Base-by-base conservation (phyloP, 2,888 invertebrate species). In the Brachynemurus nebulosus region DNA sequence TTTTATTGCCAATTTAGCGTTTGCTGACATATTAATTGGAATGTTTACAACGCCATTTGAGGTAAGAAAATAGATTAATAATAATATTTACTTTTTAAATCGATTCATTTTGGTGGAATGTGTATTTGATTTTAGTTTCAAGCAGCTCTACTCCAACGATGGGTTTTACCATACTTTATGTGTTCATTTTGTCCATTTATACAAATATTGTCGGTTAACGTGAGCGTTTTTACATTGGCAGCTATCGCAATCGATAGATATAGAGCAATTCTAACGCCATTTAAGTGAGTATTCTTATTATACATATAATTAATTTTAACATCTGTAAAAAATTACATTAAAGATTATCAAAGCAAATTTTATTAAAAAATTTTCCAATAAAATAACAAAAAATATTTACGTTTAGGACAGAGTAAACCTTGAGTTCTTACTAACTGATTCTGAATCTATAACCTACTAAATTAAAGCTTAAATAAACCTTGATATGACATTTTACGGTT, bases 171-270 rank as follows among this genome's bases (percentile, higher is more conserved):
- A 0, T 69, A 78, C 57, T 84, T 89, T 60, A 83, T 91, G 80
- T 91, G 91, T 60, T 77, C 84, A 0, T 81, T 90, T 60, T 88
- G 89, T 52, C 89, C 90, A 0, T 91, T 88, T 63, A 80, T 89
- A 8, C 88, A 88, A 65, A 79, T 83, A 1, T 67, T 91, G 12
- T 83, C 84, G 51, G 86, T 91, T 2, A 88, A 85, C 58, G 88
- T 90, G n/a, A 86, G 86, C 53, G 84, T 91, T 23, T 85, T 89
- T 58, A 90, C 90, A 0, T 66, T 91, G 16, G 86, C 86, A 9
- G 86, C 86, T 42, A 88, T 90, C 46, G 86, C 90, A 0, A 74
- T 89, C 45, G 90, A 91, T 65, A 72, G 90, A 18, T 88, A 89
- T 62, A 74, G 82, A 36, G 84, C 85, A 2, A 80, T 82, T 49